A percentile compares a stretch with the other conserved stretches of the same genome.
Conservation (phyloP, 2,888 invertebrate species). For the Malacosoma neustria region DNA sequence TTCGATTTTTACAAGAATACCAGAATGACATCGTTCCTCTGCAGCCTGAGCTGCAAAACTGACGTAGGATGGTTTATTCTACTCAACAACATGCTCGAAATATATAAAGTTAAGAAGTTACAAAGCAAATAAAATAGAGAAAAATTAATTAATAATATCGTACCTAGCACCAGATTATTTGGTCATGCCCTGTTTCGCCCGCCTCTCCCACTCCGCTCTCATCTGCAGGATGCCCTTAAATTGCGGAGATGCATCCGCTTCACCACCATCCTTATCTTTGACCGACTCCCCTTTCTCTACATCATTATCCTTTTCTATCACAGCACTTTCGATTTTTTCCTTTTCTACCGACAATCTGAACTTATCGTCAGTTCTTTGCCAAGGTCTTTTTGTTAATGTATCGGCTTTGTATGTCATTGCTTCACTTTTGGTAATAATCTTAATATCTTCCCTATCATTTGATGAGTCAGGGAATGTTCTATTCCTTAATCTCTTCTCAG, state of each 20-base stretch:
- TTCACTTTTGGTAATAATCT: slow-evolving; percentile 54
- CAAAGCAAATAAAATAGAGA: no score
- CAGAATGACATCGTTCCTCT: no score
- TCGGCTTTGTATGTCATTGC: slow-evolving; percentile 59
- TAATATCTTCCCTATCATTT: slow-evolving; percentile 63
- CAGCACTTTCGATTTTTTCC: slow-evolving; percentile 54
- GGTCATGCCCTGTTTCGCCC: slow-evolving; percentile 82
- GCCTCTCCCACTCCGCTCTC: slow-evolving; percentile 85
- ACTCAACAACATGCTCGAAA: no score
- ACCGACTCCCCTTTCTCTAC: slow-evolving; percentile 41
- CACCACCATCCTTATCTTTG: slow-evolving; percentile 40
- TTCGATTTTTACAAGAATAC: no score
- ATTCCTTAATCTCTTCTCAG: slow-evolving; percentile 63
- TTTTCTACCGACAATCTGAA: slow-evolving; percentile 45
- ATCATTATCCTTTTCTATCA: slow-evolving; percentile 54
- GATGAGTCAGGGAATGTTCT: slow-evolving; percentile 67
- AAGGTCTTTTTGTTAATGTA: slow-evolving; percentile 55
- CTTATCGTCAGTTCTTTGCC: slow-evolving; percentile 56
- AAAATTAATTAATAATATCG: no score
- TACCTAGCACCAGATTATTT: slow-evolving; percentile 71
- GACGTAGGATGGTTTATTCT: no score
- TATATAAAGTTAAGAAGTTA: no score
- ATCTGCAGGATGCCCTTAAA: slow-evolving; percentile 84
- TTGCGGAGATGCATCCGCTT: slow-evolving; percentile 63
- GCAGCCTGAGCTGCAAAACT: no score